Conservation (phyloP, 2,888 invertebrate species). For the Oscheius onirici region DNA sequence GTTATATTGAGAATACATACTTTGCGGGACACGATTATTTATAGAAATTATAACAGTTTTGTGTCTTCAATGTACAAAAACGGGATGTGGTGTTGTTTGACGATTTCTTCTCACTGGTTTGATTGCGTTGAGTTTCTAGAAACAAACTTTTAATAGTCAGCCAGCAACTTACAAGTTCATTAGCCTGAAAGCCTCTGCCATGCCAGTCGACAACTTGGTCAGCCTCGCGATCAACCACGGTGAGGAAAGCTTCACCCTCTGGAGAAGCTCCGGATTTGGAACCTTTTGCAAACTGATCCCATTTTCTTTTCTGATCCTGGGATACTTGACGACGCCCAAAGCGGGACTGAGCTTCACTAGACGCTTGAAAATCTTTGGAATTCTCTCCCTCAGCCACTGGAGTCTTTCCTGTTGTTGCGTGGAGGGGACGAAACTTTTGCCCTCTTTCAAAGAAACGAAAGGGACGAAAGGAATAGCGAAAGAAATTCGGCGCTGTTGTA, state of each 20-base stretch:
- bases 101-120: background rate
- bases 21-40: background rate
- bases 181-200: background rate
- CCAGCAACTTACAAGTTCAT: background rate
- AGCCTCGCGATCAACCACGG: constrained; percentile 26
- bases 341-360: constrained; percentile 21
- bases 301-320: background rate
- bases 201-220: constrained; percentile 10
- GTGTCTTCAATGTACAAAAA: background rate
- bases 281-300: background rate
- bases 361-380: constrained; percentile 18
- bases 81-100: background rate
- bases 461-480: constrained; percentile 22
- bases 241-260: constrained; percentile 10
- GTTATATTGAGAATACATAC: constrained; percentile 10
- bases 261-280: constrained; percentile 10
- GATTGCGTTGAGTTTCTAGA: constrained; percentile 17
- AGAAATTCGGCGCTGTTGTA: background rate
- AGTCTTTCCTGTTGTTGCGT: constrained; percentile 7
- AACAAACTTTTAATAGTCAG: background rate
- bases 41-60: background rate
- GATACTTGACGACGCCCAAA: constrained; percentile 9
- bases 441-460: constrained; percentile 5
- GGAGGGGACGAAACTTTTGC: constrained; percentile 24
- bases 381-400: constrained; percentile 16